These are phyloP conservation scores for Ceryle rudis DNA, from an alignment of 2,797 vertebrate genomes.

Conservation along the genomic window DNA sequence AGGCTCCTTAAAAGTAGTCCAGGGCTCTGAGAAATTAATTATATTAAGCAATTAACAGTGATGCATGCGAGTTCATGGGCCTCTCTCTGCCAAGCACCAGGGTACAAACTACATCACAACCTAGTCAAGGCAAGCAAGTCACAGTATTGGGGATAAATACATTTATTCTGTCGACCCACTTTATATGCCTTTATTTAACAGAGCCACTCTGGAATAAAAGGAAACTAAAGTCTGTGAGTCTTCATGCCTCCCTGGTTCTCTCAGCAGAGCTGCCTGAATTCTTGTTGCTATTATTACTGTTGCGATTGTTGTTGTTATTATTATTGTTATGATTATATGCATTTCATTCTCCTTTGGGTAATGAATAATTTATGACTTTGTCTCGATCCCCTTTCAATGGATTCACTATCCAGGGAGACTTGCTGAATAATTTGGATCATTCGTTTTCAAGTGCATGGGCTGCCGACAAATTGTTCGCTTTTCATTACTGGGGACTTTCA, in stretches of 20 bases:
- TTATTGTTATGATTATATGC: conserved; percentile 63
- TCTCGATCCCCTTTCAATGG: conserved; percentile 53
- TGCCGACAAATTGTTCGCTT: conserved; percentile 59
- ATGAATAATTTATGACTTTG: conserved; percentile 67
- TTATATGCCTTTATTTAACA: not conserved
- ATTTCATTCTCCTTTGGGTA: conserved; percentile 29
- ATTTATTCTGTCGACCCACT: not conserved
- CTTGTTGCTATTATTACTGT: not conserved
- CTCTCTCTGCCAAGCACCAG: not conserved
- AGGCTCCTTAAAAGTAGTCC: not conserved
- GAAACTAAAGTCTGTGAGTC: not conserved
- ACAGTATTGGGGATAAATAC: not conserved
- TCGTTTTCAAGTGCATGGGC: conserved; percentile 52
- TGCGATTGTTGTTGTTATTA: conserved; percentile 37
- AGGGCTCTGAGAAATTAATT: not conserved
- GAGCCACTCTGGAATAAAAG: not conserved
- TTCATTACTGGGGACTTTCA: conserved; percentile 49
- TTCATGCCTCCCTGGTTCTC: not conserved
- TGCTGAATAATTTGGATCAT: conserved; percentile 63
- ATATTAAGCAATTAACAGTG: not conserved
- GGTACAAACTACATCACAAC: not conserved
- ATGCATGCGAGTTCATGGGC: not conserved
- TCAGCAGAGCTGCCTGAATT: not conserved
- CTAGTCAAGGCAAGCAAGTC: not conserved
- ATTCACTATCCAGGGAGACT: conserved; percentile 64